Percentiles rank a stretch among this genome's conserved stretches.
Evolutionary conservation across 2,888 invertebrate species (phyloP).

Genomic region (Melinopterus prodromus): DNA sequence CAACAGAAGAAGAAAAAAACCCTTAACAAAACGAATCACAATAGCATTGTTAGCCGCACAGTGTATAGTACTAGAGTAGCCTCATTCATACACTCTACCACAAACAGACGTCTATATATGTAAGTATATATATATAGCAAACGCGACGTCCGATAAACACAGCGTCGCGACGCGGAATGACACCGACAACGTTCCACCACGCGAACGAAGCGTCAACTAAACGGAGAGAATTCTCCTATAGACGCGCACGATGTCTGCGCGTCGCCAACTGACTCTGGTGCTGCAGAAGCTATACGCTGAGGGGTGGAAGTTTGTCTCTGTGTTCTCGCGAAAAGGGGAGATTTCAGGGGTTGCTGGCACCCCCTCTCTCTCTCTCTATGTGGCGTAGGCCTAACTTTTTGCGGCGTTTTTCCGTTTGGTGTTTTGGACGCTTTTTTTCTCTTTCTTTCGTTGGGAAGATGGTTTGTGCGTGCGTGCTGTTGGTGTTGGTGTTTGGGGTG

Average conservation of each 20-base stretch:
- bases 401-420: neutral
- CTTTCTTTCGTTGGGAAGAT: neutral
- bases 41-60: slow-evolving; percentile 47
- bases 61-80: slow-evolving; percentile 39
- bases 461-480: neutral
- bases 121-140: slow-evolving; percentile 12
- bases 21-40: slow-evolving; percentile 48
- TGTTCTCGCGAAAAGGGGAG: slow-evolving; percentile 16
- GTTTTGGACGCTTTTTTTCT: neutral
- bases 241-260: slow-evolving; percentile 17
- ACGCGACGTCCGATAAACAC: slow-evolving; percentile 38
- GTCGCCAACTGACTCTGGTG: slow-evolving; percentile 15
- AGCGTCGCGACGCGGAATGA: slow-evolving; percentile 43
- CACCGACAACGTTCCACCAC: slow-evolving; percentile 34
- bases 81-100: slow-evolving; percentile 37
- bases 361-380: slow-evolving; percentile 6
- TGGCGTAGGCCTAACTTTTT: neutral
- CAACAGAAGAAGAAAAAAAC: slow-evolving; percentile 32
- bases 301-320: slow-evolving; percentile 19
- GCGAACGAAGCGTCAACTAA: slow-evolving; percentile 26
- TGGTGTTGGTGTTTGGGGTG: neutral
- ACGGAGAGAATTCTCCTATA: neutral
- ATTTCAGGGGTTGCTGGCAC: neutral
- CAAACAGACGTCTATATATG: neutral
- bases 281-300: neutral